These are phyloP conservation scores for Mythimna lalbum DNA, from an alignment of 2,888 invertebrate genomes.

Conservation along the genomic window DNA sequence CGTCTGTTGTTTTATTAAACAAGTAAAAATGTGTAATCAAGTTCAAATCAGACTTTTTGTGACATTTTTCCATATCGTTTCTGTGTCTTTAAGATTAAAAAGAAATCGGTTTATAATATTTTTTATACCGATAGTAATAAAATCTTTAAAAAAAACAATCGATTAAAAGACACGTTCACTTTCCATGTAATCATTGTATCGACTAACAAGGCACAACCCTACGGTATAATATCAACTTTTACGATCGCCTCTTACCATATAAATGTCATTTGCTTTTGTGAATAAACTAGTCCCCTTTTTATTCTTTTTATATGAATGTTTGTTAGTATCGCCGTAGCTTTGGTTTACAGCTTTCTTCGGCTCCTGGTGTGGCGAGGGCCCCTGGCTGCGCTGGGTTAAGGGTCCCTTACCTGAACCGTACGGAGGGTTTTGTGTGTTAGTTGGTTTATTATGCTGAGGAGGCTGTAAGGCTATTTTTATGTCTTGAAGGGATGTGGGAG, in stretches of 20 bases:
- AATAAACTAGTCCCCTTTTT: constrained; percentile 69
- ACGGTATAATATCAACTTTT: constrained; percentile 67
- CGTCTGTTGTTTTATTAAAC: neutral
- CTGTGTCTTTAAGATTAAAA: too few relatives aligned
- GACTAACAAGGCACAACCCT: constrained; percentile 44
- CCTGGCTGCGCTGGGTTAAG: constrained; percentile 43
- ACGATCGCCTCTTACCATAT: constrained; percentile 69
- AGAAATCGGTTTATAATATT: neutral
- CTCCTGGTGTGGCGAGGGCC: constrained; percentile 49
- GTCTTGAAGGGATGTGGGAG: constrained; percentile 7
- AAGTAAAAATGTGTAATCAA: too few relatives aligned
- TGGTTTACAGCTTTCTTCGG: constrained; percentile 63
- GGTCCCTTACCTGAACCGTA: constrained; percentile 46
- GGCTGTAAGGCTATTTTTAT: constrained; percentile 26
- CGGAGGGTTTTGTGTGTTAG: constrained; percentile 39
- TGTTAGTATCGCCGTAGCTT: constrained; percentile 65
- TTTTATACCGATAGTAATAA: too few relatives aligned
- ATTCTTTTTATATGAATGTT: constrained; percentile 67
- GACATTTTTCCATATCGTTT: neutral
- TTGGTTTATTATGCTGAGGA: constrained; percentile 50
- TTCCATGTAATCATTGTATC: constrained; percentile 25
- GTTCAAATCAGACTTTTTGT: neutral
- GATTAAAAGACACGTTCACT: neutral
- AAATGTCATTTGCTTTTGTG: constrained; percentile 70
- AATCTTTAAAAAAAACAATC: neutral